Evolutionary conservation across 2,888 invertebrate species (phyloP), one percentile per base, ranked within the genome.

Genomic region (Tenthredo livida): DNA sequence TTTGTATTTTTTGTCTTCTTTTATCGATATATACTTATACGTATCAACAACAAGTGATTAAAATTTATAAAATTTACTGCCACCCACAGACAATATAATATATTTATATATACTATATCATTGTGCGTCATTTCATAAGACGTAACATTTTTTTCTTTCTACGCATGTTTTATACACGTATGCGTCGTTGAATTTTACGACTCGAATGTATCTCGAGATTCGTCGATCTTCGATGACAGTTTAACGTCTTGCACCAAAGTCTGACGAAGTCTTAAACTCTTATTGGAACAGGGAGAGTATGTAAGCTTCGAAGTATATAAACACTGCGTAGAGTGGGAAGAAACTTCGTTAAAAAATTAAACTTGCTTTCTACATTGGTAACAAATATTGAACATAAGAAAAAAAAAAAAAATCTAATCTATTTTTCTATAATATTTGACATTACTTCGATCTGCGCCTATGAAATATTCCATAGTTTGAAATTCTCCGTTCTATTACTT

Each of bases 121-220:
- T 61, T 25, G 61, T 61, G 61, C 47, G 25, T 61, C 61, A 25
- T 61, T 25, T 61, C 12, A 37, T 37, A 4, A 61, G 21, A 61
- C 10, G 25, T 21, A 50, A 5, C 50, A 25, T 58, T 5, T 33
- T 33, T 33, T 33, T 33, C 4, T 33, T 33, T 25, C 25, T 21
- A 58, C 21, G 58, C 21, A 58, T 21, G 58, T 58, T 58, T n/a
- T 21, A 58, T 21, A 58, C 2, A 25, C 61, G 61, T 25, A 10
- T 61, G 25, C 21, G 25, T 61, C 12, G 61, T 61, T 25, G 61
- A 61, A 21, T 25, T 61, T 61, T 61, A 21, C 61, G 12, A 61
- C 21, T 4, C 25, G 21, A 40, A 73, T 73, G 72, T 73, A 43
- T 73, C 72, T 73, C 37, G 37, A 70, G 70, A 70, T 70, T 70